Evolutionary conservation across 2,113 vertebrate species (phyloP), one percentile per base, ranked within the genome.

Genomic region (Crotalus viridis): DNA sequence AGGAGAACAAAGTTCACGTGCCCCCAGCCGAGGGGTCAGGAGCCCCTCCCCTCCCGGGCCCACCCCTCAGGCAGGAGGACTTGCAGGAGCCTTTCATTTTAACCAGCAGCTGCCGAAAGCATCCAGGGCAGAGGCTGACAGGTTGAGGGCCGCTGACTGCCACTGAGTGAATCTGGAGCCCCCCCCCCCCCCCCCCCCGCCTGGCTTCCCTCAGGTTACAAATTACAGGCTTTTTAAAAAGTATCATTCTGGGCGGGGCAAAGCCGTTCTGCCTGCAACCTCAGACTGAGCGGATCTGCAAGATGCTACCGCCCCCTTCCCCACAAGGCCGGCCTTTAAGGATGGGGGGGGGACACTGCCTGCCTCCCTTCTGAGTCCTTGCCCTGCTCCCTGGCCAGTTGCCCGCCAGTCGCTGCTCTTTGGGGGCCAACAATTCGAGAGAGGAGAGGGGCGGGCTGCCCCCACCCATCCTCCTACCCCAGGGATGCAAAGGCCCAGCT

Each of bases 241-340:
- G 69, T 19, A 8, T 39, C 13, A 3, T 81, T 39, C 33, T 81
- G 33, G 69, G 3, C 10, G 1, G 10, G 10, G 3, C 24, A 28
- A 61, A 61, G 8, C 59, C 24, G 10, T 10, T 26, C 8, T 61
- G 59, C 24, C 0, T n/a, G 13, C n/a, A 33, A 17, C 69, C n/a
- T 19, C 33, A 7, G n/a, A 39, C 5, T 0, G 15, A 39, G 33
- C 0, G 2, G n/a, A 17, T 21, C 6, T 81, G 69, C 33, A 1
- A 81, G 69, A 46, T 2, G 9, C 43, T 48, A 13, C 9, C 19
- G 26, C 9, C 6, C 22, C 22, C 17, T 39, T 39, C 39, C 81
- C 4, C 8, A 3, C 24, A 64, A 64, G 61, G 13, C 69, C 15
- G 0, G 69, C 69, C 61, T 64, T 64, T 26, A 13, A 33, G 39